Conservation (phyloP, 2,113 vertebrate genomes). For the Romanogobio albipinnatus region DNA sequence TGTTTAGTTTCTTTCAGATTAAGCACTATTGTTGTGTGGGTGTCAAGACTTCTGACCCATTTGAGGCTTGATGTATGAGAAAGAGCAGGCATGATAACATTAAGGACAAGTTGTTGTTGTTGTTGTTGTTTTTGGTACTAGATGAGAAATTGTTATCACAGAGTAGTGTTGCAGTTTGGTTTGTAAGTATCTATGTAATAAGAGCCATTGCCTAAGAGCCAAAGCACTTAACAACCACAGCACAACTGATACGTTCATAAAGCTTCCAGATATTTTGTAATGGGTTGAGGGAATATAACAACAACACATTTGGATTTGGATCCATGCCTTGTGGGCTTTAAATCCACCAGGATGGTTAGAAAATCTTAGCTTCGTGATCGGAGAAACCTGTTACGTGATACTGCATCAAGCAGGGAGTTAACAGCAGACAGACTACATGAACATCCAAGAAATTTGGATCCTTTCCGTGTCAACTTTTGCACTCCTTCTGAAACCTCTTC, state of each 20-base stretch:
- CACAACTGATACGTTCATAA: conserved; percentile 24
- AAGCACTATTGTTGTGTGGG: conserved; percentile 9
- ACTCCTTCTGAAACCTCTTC: background rate
- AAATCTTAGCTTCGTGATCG: conserved; percentile 4
- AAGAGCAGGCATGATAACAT: conserved; percentile 7
- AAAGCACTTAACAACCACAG: conserved; percentile 34
- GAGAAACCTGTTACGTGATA: conserved; percentile 31
- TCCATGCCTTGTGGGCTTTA: conserved; percentile 27
- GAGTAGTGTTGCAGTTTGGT: background rate
- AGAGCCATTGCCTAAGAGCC: background rate
- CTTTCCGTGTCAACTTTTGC: background rate
- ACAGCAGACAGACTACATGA: background rate
- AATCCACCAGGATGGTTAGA: conserved; percentile 6
- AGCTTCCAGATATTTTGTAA: conserved; percentile 13
- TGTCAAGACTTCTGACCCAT: conserved; percentile 42
- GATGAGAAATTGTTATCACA: conserved; percentile 15
- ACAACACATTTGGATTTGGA: conserved; percentile 29
- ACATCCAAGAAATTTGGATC: conserved; percentile 9
- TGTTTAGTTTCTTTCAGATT: conserved; percentile 22
- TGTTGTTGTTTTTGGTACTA: conserved; percentile 3
- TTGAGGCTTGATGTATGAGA: background rate
- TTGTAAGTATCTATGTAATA: conserved; percentile 11
- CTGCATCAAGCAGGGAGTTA: conserved; percentile 17
- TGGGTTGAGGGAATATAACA: conserved; percentile 13
- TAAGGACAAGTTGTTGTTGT: conserved; percentile 13